Evolutionary conservation across 2,888 invertebrate genomes (phyloP), one percentile per base, ranked within the genome.

Genomic region (Stomorhina lunata): DNA sequence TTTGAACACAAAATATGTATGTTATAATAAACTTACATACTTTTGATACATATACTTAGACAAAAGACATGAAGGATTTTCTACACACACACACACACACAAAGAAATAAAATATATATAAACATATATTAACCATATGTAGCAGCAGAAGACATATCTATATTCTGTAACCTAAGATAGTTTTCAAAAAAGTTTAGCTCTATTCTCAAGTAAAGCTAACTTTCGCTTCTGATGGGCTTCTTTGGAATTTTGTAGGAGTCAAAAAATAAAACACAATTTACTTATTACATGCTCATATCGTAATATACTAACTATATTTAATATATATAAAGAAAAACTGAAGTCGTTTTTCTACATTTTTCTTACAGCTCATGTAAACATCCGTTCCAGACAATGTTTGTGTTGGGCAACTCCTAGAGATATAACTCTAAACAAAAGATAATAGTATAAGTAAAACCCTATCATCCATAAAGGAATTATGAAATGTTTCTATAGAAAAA

Each of bases 331-430:
- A 72, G 40, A 55, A 32, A 63, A 40, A 59, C 55, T 53, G 29
- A 45, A 22, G 2, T 27, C 27, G 5, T 50, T 1, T 32, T 20
- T 61, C 50, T 68, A 59, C 2, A 10, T 48, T 50, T 50, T 53
- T 43, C 20, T 53, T 40, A 20, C 22, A 10, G 43, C 27, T 76
- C 75, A 61, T 82, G 82, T 82, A 82, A 82, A 82, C 82, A 82
- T 82, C 82, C 82, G 82, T 71, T 75, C 71, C 82, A 82, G 82
- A 82, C 82, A 79, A 71, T 79, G 73, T 78, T 78, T 78, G 50
- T 71, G 50, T 12, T 45, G 57, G 34, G 17, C 32, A 22, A 53
- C 34, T 29, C n/a, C 10, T 22, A 55, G n/a, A n/a, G n/a, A n/a
- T n/a, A n/a, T n/a, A n/a, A n/a, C n/a, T n/a, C n/a, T n/a, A n/a